Conservation (phyloP, 2,113 vertebrate species). For the Indicator indicator region DNA sequence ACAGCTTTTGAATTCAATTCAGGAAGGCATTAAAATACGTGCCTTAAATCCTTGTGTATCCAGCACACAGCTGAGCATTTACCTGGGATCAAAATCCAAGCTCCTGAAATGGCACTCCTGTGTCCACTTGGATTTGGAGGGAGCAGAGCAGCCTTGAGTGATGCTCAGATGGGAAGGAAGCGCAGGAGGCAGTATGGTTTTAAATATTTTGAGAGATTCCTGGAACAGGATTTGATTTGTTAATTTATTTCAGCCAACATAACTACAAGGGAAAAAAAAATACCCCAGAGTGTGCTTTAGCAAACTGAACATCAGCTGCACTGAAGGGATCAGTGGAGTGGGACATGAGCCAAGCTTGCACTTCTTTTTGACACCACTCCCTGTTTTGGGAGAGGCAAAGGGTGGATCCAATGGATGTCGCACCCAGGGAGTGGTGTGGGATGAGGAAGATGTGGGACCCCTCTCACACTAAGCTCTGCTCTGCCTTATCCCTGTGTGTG, state of each 20-base stretch:
- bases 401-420: fast-evolving
- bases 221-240: background rate
- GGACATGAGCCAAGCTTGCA: background rate
- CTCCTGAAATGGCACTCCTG: background rate
- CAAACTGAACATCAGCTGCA: background rate
- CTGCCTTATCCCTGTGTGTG: fast-evolving
- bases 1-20: background rate
- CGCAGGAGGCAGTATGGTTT: background rate
- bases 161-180: background rate
- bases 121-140: fast-evolving
- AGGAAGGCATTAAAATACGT: background rate
- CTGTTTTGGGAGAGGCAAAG: background rate
- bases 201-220: background rate
- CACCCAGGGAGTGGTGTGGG: background rate
- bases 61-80: background rate
- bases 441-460: background rate
- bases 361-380: fast-evolving
- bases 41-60: background rate
- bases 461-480: background rate
- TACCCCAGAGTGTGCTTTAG: background rate
- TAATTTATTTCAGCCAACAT: background rate
- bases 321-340: background rate
- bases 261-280: background rate
- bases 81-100: background rate
- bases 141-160: background rate